These are phyloP conservation scores for Merluccius polli DNA, from an alignment of 2,797 vertebrate species.

Conservation along the genomic window DNA sequence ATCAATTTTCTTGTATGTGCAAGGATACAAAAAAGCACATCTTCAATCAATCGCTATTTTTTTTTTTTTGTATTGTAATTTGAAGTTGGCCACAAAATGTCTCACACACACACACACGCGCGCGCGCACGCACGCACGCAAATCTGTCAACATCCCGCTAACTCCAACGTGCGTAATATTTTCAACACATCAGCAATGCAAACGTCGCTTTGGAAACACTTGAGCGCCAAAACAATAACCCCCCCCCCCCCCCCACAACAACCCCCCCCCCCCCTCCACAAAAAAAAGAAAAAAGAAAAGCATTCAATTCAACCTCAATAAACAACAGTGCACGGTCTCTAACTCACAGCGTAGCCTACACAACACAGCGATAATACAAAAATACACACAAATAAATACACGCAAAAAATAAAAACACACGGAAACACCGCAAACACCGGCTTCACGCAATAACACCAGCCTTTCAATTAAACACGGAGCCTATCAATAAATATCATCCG, in stretches of 20 bases:
- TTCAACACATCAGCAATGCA: not conserved
- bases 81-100: not conserved
- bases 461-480: not conserved
- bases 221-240: not conserved
- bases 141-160: not conserved
- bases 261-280: not conserved
- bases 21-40: not conserved
- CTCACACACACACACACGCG: not conserved
- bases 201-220: not conserved
- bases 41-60: not conserved
- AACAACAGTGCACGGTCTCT: not conserved
- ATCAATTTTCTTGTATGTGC: not conserved
- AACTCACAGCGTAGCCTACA: not conserved
- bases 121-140: conserved; percentile 3
- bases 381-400: not conserved
- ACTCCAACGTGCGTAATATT: not conserved
- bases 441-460: not conserved
- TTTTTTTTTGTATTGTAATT: not conserved
- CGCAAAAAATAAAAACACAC: not conserved
- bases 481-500: not conserved
- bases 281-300: not conserved
- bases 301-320: not conserved
- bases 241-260: too few species aligned
- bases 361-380: too few species aligned
- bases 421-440: not conserved